A percentile compares a stretch with the other conserved stretches of the same genome.
phyloP scores from a whole-genome alignment of 2,797 vertebrate genomes.

The Phalanger gymnotis region DNA sequence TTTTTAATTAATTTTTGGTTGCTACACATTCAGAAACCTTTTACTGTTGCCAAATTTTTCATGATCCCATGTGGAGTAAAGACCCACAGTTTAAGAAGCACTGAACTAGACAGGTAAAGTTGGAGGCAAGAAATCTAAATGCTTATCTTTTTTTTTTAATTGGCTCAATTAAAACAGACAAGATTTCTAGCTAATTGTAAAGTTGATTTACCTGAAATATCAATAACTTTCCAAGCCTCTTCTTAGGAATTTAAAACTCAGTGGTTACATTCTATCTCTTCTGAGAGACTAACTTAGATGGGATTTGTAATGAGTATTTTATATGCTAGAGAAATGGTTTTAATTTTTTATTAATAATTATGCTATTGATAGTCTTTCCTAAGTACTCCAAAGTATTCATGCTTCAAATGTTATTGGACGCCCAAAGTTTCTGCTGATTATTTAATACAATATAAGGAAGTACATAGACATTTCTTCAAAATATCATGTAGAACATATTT shows the following conservation, averaged over 20 bases:
- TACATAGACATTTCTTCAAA: neutral
- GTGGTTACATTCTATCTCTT: neutral
- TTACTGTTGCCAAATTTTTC: too few species aligned
- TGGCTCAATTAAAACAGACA: neutral
- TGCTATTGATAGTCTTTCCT: neutral
- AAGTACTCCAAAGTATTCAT: neutral
- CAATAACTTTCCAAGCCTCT: neutral
- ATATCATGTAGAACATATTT: neutral
- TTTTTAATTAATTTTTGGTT: too few species aligned
- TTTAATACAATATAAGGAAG: neutral
- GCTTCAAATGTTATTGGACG: neutral
- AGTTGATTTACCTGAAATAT: neutral
- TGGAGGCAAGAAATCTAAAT: neutral
- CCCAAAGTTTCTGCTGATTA: neutral
- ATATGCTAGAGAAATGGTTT: neutral
- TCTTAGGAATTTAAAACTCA: neutral
- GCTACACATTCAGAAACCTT: too few species aligned
- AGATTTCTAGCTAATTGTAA: neutral
- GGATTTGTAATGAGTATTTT: neutral
- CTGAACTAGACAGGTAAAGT: neutral
- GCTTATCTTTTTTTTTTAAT: neutral
- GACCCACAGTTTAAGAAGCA: too few species aligned
- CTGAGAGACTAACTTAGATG: neutral
- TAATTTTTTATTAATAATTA: neutral
- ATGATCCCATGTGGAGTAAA: too few species aligned